Evolutionary conservation across 1,140 invertebrate genomes (phyloP).

Genomic region (Harlomillsia oculata): DNA sequence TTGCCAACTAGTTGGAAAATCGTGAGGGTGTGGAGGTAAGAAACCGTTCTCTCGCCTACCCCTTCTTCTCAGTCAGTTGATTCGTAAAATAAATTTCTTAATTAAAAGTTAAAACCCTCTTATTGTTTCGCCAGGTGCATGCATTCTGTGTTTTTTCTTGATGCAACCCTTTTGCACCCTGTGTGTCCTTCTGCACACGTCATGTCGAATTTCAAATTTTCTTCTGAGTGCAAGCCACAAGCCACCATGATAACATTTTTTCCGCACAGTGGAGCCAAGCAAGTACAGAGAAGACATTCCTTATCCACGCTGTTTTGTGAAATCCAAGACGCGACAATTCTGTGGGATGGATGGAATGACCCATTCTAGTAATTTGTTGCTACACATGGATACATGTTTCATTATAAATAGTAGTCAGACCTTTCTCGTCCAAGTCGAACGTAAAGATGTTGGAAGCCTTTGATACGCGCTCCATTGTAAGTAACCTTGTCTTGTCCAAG

Average conservation of each 20-base stretch:
- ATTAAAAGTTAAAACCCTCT: slow-evolving; percentile 14
- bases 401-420: neutral
- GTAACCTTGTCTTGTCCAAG: neutral
- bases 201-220: neutral
- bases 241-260: too few species aligned
- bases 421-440: neutral
- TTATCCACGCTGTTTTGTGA: neutral
- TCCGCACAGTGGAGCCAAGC: too few species aligned
- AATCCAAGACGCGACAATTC: too few species aligned
- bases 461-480: too few species aligned
- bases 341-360: too few species aligned
- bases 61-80: slow-evolving; percentile 5
- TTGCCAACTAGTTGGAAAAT: slow-evolving; percentile 2
- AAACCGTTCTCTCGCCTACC: neutral
- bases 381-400: neutral
- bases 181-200: too few species aligned
- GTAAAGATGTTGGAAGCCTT: neutral
- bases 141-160: too few species aligned
- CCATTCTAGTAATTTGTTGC: too few species aligned
- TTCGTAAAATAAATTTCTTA: slow-evolving; percentile 19
- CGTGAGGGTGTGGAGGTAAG: slow-evolving; percentile 1
- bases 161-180: too few species aligned
- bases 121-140: too few species aligned
- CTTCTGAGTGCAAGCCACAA: neutral
- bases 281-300: too few species aligned